Conservation (phyloP, 2,888 invertebrate genomes). For the Glaucopsyche alexis region DNA sequence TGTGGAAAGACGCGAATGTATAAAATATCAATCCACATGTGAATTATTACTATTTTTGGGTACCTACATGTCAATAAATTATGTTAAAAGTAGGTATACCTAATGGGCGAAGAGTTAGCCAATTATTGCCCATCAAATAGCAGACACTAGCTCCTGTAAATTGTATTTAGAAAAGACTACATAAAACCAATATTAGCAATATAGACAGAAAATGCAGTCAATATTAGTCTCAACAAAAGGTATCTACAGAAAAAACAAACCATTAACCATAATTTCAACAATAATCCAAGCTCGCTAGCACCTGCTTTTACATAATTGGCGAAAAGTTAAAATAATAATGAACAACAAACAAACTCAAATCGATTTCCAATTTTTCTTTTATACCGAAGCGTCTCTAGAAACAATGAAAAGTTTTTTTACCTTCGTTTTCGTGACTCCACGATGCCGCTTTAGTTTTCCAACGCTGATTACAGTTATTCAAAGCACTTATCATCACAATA, state of each 20-base stretch:
- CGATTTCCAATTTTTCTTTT: slow-evolving; percentile 54
- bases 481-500: slow-evolving; percentile 80
- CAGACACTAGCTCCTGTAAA: neutral
- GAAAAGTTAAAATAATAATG: slow-evolving; percentile 43
- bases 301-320: neutral
- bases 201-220: neutral
- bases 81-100: too few species aligned
- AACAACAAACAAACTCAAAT: slow-evolving; percentile 41
- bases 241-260: slow-evolving; percentile 7
- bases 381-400: slow-evolving; percentile 57
- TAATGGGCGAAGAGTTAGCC: neutral
- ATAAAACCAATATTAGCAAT: neutral
- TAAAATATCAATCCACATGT: too few species aligned
- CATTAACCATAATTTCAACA: neutral
- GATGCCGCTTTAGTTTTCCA: slow-evolving; percentile 80
- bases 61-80: too few species aligned
- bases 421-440: slow-evolving; percentile 82
- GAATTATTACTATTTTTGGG: too few species aligned
- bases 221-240: neutral
- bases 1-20: too few species aligned
- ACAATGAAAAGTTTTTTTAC: slow-evolving; percentile 74
- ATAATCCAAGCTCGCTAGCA: neutral
- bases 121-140: neutral
- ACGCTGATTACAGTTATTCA: slow-evolving; percentile 76
- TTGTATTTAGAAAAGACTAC: neutral